Evolutionary conservation across 1,140 invertebrate genomes (phyloP), one percentile per base, ranked within the genome.

Genomic region (Drosophila gunungcola): DNA sequence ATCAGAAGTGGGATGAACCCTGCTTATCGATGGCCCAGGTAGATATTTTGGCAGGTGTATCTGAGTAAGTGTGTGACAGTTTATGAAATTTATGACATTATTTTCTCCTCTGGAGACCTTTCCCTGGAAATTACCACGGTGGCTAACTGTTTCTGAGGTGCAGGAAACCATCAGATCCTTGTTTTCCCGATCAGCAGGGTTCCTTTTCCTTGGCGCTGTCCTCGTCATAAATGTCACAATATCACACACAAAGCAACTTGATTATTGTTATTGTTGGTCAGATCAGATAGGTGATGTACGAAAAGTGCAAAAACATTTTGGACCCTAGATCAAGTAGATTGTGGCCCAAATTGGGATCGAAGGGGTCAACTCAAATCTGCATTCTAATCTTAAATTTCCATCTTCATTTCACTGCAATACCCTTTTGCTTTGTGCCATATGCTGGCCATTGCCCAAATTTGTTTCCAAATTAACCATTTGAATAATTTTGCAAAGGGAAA

Each of bases 401-500:
- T 63, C 45, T 68, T 25, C n/a, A n/a, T 7, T 27, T n/a, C 4
- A 48, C 46, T 39, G 16, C 13, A 4, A 32, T 43, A 32, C 25
- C 27, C 32, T 39, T 70, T 73, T 9, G 9, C 64, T 39, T 43
- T 51, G 46, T 51, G 46, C 77, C 65, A 78, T 79, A 79, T 73
- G 77, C 53, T 65, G 9, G 3, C 55, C 42, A 12, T 13, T 39
- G 32, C n/a, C 10, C 43, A 53, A 75, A 88, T 82, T 86, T 81
- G 79, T 72, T 86, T 75, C 72, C 74, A 82, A 86, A 86, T 86
- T 86, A 86, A 63, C 69, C 55, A 78, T 86, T 88, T 82, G 75
- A 82, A 88, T 88, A 88, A 82, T 65, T 76, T 70, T 36, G 10
- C 25, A 13, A 21, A 42, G 29, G 51, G 41, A 11, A 13, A 53